Evolutionary conservation across 2,888 invertebrate genomes (phyloP), one percentile per base, ranked within the genome.

Genomic region (Azorinus chamasolen): DNA sequence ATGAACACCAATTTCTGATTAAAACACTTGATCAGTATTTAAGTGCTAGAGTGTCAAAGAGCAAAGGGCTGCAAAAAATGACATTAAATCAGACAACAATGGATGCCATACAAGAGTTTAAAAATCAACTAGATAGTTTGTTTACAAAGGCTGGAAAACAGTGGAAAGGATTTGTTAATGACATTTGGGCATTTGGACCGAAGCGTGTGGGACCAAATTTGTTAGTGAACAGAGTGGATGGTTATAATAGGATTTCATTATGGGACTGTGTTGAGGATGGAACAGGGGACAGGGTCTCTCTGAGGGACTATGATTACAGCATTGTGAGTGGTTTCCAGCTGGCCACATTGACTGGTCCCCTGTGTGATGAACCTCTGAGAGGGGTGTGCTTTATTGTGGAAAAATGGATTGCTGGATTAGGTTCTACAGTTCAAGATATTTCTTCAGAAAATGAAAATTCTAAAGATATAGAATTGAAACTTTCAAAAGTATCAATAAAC

Each of bases 291-390:
- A n/a, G n/a, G n/a, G 48, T 88, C 27, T 39, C 39, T 41, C 16
- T 74, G 32, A 74, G 90, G 48, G 87, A 87, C 14, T 93, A 92
- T 91, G 97, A 97, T 88, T 96, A 96, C 90, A 88, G 91, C 70
- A 84, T 93, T 66, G 75, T 92, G 5, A 89, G 87, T 79, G 93
- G 93, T 5, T 93, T 93, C 79, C 92, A 93, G 82, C 93, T 97
- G 93, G 96, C 97, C 6, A 95, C 97, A 27, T 93, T 96, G 63
- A 95, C 97, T 48, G 99, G 99, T 0, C 99, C 99, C 0, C 93
- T 99, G 51, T 99, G 99, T 93, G 98, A 98, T 88, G 99, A 99
- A 91, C 98, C 98, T 1, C 96, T 99, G 96, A 96, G 96, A 94
- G 99, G 99, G 1, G 97, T 99, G 0, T 90, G 90, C 72, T 98